Evolutionary conservation across 2,888 invertebrate genomes (phyloP), one percentile per base, ranked within the genome.

Genomic region (Patella caerulea): DNA sequence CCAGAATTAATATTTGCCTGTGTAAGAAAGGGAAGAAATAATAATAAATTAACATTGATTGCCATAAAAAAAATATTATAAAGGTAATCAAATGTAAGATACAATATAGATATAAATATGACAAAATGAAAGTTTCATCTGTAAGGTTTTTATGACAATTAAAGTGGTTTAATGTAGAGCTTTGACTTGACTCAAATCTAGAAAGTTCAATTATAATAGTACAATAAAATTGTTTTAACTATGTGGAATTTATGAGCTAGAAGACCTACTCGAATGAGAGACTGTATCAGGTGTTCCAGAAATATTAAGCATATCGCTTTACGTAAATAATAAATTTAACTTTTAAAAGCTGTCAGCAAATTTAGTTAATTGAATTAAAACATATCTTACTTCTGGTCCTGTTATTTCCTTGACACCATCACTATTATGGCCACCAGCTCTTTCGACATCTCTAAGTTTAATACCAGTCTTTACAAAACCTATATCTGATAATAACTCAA

Each of bases 401-500:
- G 90, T 89, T 9, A 85, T 82, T 29, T 86, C 82, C 14, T 83
- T 55, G 14, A 90, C 87, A 11, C 90, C 90, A 83, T 90, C 90
- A 19, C 85, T 82, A 7, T 86, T 84, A 54, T 78, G 74, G 72
- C 84, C 78, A 2, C 85, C 86, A 15, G 84, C 83, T 73, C 87
- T 82, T 76, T 89, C 89, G 19, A 90, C 85, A 73, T 85, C 85
- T 24, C 84, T 79, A 5, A 83, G 81, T 14, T 84, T 82, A 7
- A 90, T 81, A 0, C 88, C 89, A 72, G 86, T 86, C 72, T 82
- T 83, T 9, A 97, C 92, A 91, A 97, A 97, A 75, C 95, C 95
- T 93, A 96, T 95, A 75, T 95, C 94, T 77, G 93, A 92, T n/a
- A 98, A 92, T 85, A 96, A 93, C 70, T 94, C 93, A 2, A 95